These are phyloP conservation scores for Ophthalmolycus amberensis DNA, from an alignment of 2,113 vertebrate genomes.

Conservation along the genomic window DNA sequence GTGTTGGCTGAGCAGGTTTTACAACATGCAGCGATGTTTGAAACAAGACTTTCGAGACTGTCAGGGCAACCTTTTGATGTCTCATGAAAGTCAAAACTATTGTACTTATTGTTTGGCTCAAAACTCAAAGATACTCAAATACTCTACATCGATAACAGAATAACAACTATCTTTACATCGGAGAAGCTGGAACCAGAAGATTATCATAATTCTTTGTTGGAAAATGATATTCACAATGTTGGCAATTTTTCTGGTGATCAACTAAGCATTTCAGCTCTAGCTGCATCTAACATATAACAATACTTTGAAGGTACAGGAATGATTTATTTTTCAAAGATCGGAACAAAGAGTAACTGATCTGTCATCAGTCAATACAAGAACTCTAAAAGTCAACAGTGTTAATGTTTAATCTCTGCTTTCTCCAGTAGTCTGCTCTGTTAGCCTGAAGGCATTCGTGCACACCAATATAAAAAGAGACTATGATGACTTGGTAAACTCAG, in stretches of 20 bases:
- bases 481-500: background rate
- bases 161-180: background rate
- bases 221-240: background rate
- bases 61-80: background rate
- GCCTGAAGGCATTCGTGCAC: background rate
- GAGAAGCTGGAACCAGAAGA: background rate
- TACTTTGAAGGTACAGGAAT: too few relatives aligned
- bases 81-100: background rate
- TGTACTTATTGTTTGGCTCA: background rate
- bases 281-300: background rate
- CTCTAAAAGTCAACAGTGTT: background rate
- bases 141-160: background rate
- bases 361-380: background rate
- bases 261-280: background rate
- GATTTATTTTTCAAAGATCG: background rate
- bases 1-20: slow-evolving; percentile 40
- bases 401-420: slow-evolving; percentile 9
- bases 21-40: slow-evolving; percentile 1
- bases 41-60: slow-evolving; percentile 36
- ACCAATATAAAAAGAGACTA: background rate
- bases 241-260: background rate
- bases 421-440: background rate
- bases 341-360: background rate
- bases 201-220: background rate
- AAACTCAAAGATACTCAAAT: background rate